Conservation (phyloP, 2,113 vertebrate genomes). For the Pomatorhinus ruficollis region DNA sequence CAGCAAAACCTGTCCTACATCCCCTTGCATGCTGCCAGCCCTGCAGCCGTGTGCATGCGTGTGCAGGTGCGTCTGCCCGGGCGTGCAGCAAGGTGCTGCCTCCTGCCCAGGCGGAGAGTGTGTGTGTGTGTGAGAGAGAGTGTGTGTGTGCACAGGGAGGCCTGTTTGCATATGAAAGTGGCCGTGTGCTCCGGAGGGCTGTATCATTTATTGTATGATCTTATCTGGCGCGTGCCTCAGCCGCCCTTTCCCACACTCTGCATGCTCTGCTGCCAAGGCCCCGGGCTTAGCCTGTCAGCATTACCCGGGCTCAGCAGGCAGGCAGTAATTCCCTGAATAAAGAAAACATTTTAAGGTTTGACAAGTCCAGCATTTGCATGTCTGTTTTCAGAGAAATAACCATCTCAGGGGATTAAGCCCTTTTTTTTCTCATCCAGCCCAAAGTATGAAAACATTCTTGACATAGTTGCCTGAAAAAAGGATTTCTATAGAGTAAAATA, state of each 20-base stretch:
- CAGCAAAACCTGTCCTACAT: background rate
- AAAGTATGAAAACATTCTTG: slow-evolving; percentile 81
- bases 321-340: slow-evolving; percentile 82
- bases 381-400: slow-evolving; percentile 84
- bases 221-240: slow-evolving; percentile 85
- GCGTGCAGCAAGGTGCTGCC: slow-evolving; percentile 7
- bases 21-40: background rate
- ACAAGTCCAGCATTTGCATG: slow-evolving; percentile 74
- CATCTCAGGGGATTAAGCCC: slow-evolving; percentile 78
- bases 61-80: accelerated
- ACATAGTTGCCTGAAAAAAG: slow-evolving; percentile 75
- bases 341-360: slow-evolving; percentile 74
- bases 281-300: slow-evolving; percentile 76
- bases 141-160: slow-evolving; percentile 60
- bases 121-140: background rate
- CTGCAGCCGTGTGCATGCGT: accelerated
- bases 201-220: slow-evolving; percentile 77
- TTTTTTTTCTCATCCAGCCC: slow-evolving; percentile 48
- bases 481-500: slow-evolving; percentile 72
- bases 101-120: background rate
- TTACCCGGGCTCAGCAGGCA: slow-evolving; percentile 82
- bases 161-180: slow-evolving; percentile 85
- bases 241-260: slow-evolving; percentile 86
- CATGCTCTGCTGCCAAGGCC: slow-evolving; percentile 76
- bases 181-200: slow-evolving; percentile 58